phyloP scores from a whole-genome alignment of 2,797 vertebrate species.

The Poliocrania exsul region DNA sequence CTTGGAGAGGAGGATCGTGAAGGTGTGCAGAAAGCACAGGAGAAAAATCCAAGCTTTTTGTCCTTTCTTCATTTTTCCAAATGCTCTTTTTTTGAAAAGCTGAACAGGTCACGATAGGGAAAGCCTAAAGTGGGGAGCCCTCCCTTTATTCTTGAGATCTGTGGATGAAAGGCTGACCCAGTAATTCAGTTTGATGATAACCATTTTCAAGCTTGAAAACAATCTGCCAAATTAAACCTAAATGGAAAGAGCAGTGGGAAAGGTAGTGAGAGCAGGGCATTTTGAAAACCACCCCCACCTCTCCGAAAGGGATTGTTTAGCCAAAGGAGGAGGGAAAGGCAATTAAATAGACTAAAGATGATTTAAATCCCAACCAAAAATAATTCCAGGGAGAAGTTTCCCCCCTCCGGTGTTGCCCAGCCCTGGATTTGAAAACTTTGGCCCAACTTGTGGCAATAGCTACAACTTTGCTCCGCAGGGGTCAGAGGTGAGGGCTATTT shows the following conservation, averaged over 20 bases:
- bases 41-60: background rate
- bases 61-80: background rate
- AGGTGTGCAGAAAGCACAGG: conserved; percentile 11
- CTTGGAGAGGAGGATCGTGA: background rate
- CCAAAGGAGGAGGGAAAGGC: conserved; percentile 29
- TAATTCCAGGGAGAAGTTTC: conserved; percentile 47
- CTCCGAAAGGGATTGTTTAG: background rate
- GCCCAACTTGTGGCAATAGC: conserved; percentile 71
- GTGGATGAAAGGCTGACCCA: conserved; percentile 30
- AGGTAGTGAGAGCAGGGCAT: background rate
- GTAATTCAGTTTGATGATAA: conserved; percentile 43
- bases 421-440: conserved; percentile 72
- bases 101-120: background rate
- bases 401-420: conserved; percentile 42
- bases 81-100: background rate
- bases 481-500: conserved; percentile 80
- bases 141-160: background rate
- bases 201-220: conserved; percentile 53
- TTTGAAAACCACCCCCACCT: background rate
- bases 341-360: conserved; percentile 45
- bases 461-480: conserved; percentile 61
- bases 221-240: conserved; percentile 44
- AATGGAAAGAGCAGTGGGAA: conserved; percentile 23
- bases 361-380: conserved; percentile 52
- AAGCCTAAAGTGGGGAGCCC: background rate